These are phyloP conservation scores for Aptenodytes patagonicus DNA, from an alignment of 2,113 vertebrate species.

Conservation along the genomic window DNA sequence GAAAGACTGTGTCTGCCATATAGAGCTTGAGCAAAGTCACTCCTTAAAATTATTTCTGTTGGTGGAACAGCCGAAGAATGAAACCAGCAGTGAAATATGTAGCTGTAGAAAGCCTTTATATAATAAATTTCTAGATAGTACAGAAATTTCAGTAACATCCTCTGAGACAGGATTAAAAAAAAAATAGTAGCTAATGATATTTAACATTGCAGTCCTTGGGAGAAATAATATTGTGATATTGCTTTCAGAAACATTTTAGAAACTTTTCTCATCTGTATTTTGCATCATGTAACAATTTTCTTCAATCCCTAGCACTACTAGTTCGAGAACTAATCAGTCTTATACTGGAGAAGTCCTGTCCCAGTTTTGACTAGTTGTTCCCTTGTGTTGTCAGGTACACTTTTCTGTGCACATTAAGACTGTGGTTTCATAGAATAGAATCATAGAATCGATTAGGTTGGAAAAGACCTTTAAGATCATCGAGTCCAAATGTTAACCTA, in stretches of 20 bases:
- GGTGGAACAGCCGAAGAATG: not conserved
- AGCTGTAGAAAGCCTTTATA: not conserved
- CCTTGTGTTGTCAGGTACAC: not conserved
- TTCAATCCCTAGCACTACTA: not conserved
- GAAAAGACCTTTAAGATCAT: not conserved
- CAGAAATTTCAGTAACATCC: not conserved
- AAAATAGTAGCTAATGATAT: not conserved
- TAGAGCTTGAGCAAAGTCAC: not conserved
- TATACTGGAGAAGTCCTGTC: not conserved
- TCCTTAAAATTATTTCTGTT: not conserved
- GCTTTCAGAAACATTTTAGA: not conserved
- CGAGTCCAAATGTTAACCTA: too few relatives aligned
- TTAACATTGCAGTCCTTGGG: not conserved
- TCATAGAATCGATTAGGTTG: not conserved
- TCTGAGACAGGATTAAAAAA: not conserved
- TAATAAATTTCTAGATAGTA: not conserved
- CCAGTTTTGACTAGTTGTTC: not conserved
- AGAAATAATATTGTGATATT: not conserved
- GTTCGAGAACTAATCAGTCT: not conserved
- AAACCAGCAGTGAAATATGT: not conserved
- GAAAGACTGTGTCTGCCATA: not conserved
- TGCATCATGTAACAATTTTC: not conserved
- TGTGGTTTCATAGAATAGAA: not conserved
- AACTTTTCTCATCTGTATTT: not conserved
- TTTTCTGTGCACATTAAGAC: not conserved